Base-by-base conservation (phyloP, 1,140 invertebrate species). In the Diorhabda elongata region DNA sequence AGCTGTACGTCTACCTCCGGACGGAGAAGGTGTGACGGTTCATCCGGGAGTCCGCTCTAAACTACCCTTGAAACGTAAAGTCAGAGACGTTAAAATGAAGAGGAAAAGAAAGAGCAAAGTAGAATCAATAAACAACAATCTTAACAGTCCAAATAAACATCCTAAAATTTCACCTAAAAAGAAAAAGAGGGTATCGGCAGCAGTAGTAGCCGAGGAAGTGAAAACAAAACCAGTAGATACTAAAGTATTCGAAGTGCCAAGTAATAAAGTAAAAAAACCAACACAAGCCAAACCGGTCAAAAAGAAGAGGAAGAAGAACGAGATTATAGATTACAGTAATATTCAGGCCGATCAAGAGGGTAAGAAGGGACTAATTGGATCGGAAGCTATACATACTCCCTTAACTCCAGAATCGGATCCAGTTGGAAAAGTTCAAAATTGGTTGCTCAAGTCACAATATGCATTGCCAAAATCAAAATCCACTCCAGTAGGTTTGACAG, bases 341-440 rank as follows among this genome's bases (percentile, higher is more conserved):
- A 83, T 85, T 56, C 88, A 90, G 72, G 83, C 87, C 61, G 87
- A 89, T 68, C 70, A 70, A 5, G 78, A 81, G 26, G 79, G 78
- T 42, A 79, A 77, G 65, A 79, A 81, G 64, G 79, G 76, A 61
- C 61, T 78, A 5, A 71, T 71, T 42, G 75, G 77, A 56, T 77
- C 72, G 68, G 77, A 75, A 66, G 71, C 75, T 52, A 77, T 81
- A 4, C 75, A 76, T 66, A 73, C 70, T 41, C 76, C 79, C 44
- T 77, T 77, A 72, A 78, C 76, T 73, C 72, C 75, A 75, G 84
- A 86, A 76, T 84, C 87, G 0, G 91, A 92, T 81, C 90, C 92
- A 0, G 85, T 92, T 61, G 90, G 89, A 42, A 93, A 93, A 81
- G 92, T 94, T 4, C 88, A 92, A 68, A 92, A 91, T 68, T 93